Conservation (phyloP, 1,140 invertebrate species). For the Apis dorsata region DNA sequence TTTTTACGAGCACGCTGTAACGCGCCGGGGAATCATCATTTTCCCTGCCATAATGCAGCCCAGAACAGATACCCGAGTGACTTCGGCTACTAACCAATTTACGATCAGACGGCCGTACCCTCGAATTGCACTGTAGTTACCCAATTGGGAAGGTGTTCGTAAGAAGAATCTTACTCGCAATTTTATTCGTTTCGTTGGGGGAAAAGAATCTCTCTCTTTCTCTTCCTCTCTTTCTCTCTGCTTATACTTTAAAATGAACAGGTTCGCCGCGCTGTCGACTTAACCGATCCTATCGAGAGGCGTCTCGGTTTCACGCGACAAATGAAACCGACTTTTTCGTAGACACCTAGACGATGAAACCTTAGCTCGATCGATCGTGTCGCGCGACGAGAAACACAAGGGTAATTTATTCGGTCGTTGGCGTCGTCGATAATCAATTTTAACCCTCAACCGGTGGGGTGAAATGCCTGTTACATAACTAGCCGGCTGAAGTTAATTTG, state of each 20-base stretch:
- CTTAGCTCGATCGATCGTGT: background rate
- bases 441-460: background rate
- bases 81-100: conserved; percentile 49
- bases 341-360: background rate
- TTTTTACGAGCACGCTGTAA: conserved; percentile 43
- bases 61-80: conserved; percentile 23
- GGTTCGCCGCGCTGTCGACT: background rate
- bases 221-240: background rate
- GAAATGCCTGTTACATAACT: conserved; percentile 30
- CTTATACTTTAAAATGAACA: conserved; percentile 15
- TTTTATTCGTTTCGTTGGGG: background rate
- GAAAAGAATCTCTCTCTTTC: background rate
- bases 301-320: conserved; percentile 4
- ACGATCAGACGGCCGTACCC: conserved; percentile 35
- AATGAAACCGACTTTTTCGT: background rate
- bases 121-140: conserved; percentile 41
- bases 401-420: conserved; percentile 34
- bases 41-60: conserved; percentile 23
- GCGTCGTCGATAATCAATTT: conserved; percentile 19
- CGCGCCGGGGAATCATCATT: conserved; percentile 28
- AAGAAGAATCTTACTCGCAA: background rate
- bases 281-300: background rate
- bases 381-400: conserved; percentile 10
- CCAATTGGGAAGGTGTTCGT: conserved; percentile 15
- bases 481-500: conserved; percentile 16